Conservation (phyloP, 2,888 invertebrate species). For the Onchidella celtica region DNA sequence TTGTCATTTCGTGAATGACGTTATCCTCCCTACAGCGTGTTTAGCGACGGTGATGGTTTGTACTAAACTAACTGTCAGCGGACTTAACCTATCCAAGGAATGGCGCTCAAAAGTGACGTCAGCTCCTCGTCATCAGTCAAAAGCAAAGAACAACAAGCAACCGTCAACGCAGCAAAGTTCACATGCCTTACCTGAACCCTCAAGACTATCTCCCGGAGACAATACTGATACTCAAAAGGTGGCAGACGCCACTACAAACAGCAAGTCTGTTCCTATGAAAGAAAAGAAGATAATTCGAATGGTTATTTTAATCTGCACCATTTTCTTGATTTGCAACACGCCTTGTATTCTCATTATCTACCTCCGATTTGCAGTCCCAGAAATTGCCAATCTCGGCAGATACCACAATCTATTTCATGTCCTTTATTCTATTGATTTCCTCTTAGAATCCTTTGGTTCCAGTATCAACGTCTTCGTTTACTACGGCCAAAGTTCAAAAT, state of each 20-base stretch:
- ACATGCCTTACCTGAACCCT: too few species aligned
- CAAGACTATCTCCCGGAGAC: too few species aligned
- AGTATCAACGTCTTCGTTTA: background rate
- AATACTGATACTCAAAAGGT: too few species aligned
- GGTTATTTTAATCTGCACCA: background rate
- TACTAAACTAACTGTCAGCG: background rate
- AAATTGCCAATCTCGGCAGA: slow-evolving; percentile 5
- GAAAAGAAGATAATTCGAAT: background rate
- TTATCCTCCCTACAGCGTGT: background rate
- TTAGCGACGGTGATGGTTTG: background rate
- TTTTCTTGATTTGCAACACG: slow-evolving; percentile 1
- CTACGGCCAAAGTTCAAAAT: background rate
- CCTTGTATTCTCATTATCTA: slow-evolving; percentile 14
- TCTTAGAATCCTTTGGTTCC: background rate
- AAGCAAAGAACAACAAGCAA: background rate
- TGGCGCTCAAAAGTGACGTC: background rate
- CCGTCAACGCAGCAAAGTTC: too few species aligned
- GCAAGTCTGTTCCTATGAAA: background rate
- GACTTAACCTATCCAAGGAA: background rate
- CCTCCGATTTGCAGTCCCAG: slow-evolving; percentile 5
- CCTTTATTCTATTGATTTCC: background rate
- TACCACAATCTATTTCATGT: background rate
- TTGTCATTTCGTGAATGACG: background rate
- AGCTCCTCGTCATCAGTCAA: background rate
- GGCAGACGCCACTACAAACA: too few species aligned